These are phyloP conservation scores for Calephelis perditalis DNA, from an alignment of 2,888 invertebrate genomes.

Conservation along the genomic window DNA sequence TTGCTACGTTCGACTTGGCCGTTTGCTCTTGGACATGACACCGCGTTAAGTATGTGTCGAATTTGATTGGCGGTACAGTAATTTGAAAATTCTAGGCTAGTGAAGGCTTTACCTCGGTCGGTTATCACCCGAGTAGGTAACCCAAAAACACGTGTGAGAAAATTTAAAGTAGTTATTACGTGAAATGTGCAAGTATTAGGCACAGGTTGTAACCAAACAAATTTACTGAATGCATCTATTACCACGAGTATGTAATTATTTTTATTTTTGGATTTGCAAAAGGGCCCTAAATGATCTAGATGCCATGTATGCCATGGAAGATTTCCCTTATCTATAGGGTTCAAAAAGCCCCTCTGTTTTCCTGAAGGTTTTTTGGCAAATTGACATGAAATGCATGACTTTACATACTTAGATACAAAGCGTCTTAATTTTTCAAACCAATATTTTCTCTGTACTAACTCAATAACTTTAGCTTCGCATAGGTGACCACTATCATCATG, in stretches of 20 bases:
- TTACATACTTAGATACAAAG: constrained; percentile 25
- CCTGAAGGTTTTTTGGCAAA: constrained; percentile 23
- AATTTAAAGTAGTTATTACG: constrained; percentile 15
- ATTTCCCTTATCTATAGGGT: not conserved
- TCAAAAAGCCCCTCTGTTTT: not conserved
- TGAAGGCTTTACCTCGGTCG: constrained; percentile 18
- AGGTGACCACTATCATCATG: constrained; percentile 24
- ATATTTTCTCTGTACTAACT: not conserved
- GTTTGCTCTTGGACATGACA: constrained; percentile 16
- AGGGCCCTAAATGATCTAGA: not conserved
- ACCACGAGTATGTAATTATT: not conserved
- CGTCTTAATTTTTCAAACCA: constrained; percentile 23
- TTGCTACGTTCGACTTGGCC: constrained; percentile 17
- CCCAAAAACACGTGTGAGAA: constrained; percentile 18
- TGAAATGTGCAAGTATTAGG: constrained; percentile 16
- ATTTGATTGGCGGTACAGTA: not conserved
- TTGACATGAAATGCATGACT: constrained; percentile 24
- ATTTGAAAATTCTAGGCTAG: not conserved
- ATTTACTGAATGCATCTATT: not conserved
- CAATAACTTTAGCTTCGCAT: not conserved
- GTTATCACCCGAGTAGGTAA: constrained; percentile 21
- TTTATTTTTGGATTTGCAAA: not conserved
- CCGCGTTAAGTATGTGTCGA: constrained; percentile 14
- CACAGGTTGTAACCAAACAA: constrained; percentile 7
- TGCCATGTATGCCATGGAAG: not conserved